Percentiles rank a stretch among this genome's conserved stretches.
Conservation (phyloP, 2,797 vertebrate genomes). For the Pelobates cultripes region DNA sequence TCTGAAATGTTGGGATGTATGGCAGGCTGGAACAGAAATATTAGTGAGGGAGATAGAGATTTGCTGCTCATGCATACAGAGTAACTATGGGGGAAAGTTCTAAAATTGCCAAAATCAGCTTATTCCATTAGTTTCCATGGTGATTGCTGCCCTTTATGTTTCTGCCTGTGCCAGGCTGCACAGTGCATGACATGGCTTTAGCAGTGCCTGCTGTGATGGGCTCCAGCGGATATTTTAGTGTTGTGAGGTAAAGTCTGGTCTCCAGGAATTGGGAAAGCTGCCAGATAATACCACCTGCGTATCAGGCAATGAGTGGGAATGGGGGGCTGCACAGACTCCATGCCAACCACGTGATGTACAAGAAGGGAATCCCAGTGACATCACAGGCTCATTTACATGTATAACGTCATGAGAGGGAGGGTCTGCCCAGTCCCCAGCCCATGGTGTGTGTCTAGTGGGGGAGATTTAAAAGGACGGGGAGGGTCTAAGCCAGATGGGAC, state of each 20-base stretch:
- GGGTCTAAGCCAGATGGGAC: constrained; percentile 39
- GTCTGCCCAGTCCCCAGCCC: constrained; percentile 50
- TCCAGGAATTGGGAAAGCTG: neutral
- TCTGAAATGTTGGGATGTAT: too few relatives aligned
- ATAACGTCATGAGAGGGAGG: constrained; percentile 65
- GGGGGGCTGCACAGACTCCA: neutral
- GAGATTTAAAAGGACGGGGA: constrained; percentile 49
- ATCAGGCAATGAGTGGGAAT: neutral
- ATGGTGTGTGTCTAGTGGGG: constrained; percentile 43
- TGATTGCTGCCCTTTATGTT: too few relatives aligned
- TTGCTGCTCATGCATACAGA: too few relatives aligned
- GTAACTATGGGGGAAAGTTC: too few relatives aligned
- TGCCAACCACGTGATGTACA: constrained; percentile 26
- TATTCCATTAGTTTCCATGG: too few relatives aligned
- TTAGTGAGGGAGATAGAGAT: too few relatives aligned
- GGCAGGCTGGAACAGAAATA: too few relatives aligned
- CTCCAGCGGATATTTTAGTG: too few relatives aligned
- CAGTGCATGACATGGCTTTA: too few relatives aligned
- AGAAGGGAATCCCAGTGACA: constrained; percentile 67
- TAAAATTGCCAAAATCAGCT: too few relatives aligned
- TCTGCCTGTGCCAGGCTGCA: too few relatives aligned
- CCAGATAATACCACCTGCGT: neutral
- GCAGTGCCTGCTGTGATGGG: too few relatives aligned
- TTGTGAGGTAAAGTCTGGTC: neutral
- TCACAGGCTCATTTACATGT: constrained; percentile 66